Conservation (phyloP, 2,113 vertebrate species). For the Bostrychus sinensis region DNA sequence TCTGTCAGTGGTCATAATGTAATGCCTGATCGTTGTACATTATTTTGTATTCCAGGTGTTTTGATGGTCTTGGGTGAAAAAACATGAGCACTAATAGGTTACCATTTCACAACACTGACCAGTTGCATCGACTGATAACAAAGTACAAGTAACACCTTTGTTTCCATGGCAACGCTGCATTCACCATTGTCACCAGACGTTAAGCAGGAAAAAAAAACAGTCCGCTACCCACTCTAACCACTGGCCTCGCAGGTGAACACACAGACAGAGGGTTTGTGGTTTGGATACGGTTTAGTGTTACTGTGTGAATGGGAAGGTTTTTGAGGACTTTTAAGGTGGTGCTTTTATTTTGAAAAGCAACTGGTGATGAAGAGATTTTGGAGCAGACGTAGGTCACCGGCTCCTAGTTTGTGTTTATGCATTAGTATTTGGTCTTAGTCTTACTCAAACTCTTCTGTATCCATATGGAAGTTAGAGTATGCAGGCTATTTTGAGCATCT, state of each 20-base stretch:
- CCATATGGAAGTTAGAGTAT: too few species aligned
- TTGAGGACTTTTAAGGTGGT: too few species aligned
- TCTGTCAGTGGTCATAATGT: background rate
- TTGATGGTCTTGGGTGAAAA: background rate
- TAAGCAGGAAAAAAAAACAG: conserved; percentile 4
- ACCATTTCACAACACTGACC: conserved; percentile 1
- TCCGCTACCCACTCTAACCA: background rate
- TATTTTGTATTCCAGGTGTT: background rate
- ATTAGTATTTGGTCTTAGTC: too few species aligned
- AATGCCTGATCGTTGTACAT: too few species aligned
- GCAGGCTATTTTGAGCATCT: conserved; percentile 2
- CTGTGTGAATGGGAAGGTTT: too few species aligned
- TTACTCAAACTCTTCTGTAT: too few species aligned
- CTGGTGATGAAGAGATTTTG: too few species aligned
- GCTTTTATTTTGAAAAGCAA: too few species aligned
- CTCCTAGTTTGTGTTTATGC: too few species aligned
- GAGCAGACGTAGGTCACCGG: too few species aligned
- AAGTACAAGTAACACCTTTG: conserved; percentile 13
- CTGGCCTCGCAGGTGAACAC: background rate
- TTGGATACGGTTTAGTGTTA: too few species aligned
- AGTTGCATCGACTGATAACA: conserved; percentile 1
- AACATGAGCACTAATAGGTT: background rate
- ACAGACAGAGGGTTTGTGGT: background rate
- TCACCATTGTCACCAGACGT: conserved; percentile 12
- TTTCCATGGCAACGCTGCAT: conserved; percentile 12